Evolutionary conservation across 2,797 vertebrate genomes (phyloP).

Genomic region (Cynopterus sphinx): DNA sequence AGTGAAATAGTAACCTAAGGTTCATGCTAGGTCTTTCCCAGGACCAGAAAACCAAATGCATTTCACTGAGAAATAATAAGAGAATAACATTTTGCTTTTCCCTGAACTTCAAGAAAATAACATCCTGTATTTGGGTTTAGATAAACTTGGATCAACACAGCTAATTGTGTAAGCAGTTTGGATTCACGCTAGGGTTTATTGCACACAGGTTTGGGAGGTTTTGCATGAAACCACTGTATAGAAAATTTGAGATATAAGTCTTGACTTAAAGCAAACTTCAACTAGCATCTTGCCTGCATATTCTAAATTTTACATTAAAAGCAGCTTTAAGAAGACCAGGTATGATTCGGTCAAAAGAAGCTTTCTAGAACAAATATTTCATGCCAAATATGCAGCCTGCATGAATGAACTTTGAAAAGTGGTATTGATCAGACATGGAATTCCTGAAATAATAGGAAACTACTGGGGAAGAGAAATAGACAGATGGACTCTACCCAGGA

Average conservation of each 20-base stretch:
- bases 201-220: not conserved
- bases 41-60: not conserved
- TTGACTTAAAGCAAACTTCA: constrained; percentile 47
- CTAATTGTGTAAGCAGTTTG: constrained; percentile 56
- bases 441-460: constrained; percentile 49
- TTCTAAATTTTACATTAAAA: not conserved
- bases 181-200: constrained; percentile 49
- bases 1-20: not conserved
- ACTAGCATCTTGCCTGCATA: not conserved
- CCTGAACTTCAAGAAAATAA: constrained; percentile 58
- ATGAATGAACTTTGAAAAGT: constrained; percentile 51
- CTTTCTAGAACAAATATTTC: constrained; percentile 36
- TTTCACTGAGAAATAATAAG: constrained; percentile 26
- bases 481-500: constrained; percentile 17
- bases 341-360: not conserved
- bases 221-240: constrained; percentile 38
- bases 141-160: constrained; percentile 31
- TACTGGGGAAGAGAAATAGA: constrained; percentile 13
- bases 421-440: not conserved
- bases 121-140: constrained; percentile 51
- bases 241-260: constrained; percentile 26
- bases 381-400: constrained; percentile 35
- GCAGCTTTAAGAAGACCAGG: constrained; percentile 13
- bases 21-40: not conserved
- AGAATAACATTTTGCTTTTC: constrained; percentile 15